Evolutionary conservation across 2,888 invertebrate species (phyloP).

Genomic region (Prosopocoilus inquinatus): DNA sequence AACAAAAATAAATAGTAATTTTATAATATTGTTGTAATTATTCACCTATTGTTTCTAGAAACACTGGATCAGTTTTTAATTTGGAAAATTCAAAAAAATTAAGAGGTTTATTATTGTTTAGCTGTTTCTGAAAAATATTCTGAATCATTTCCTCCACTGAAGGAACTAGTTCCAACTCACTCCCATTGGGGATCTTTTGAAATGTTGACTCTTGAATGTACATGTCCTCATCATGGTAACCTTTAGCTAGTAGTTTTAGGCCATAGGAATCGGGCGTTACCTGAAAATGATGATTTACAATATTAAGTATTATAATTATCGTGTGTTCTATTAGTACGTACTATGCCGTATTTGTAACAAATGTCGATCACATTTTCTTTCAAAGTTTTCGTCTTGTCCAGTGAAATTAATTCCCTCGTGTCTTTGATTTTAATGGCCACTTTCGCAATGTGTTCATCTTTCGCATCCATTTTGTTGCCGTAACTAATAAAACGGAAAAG

Average conservation of each 20-base stretch:
- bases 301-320: neutral
- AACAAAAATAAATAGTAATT: neutral
- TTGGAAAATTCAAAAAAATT: slow-evolving; percentile 35
- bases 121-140: slow-evolving; percentile 32
- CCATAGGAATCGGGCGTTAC: slow-evolving; percentile 32
- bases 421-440: slow-evolving; percentile 26
- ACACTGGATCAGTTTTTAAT: slow-evolving; percentile 39
- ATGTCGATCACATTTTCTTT: slow-evolving; percentile 25
- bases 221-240: neutral
- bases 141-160: slow-evolving; percentile 37
- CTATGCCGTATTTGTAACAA: slow-evolving; percentile 24
- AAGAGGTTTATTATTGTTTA: neutral
- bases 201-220: slow-evolving; percentile 11
- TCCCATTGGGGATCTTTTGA: slow-evolving; percentile 39
- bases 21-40: slow-evolving; percentile 6
- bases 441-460: slow-evolving; percentile 12
- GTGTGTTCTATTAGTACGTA: slow-evolving; percentile 16
- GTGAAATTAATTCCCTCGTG: slow-evolving; percentile 22
- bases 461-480: slow-evolving; percentile 19
- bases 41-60: slow-evolving; percentile 42
- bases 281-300: neutral
- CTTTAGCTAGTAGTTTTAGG: slow-evolving; percentile 32
- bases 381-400: slow-evolving; percentile 25
- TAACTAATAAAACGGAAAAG: too few species aligned
- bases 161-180: slow-evolving; percentile 41